Percentiles rank a stretch among this genome's conserved stretches.
phyloP scores from a whole-genome alignment of 2,113 vertebrate species.

The Dinomys branickii region DNA sequence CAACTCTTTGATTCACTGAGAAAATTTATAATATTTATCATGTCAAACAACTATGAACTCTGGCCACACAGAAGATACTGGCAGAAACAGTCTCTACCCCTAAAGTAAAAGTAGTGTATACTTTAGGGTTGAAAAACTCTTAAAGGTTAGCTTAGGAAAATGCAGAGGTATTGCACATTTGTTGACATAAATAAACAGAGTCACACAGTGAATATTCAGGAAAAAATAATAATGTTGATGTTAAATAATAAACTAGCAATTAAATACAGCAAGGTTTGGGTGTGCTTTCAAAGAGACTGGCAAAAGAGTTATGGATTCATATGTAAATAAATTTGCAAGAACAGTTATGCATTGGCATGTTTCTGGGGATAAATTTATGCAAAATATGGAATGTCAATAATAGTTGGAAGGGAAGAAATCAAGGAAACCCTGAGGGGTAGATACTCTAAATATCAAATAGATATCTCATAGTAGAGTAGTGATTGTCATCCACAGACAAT shows the following conservation, averaged over 20 bases:
- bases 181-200: background rate
- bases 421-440: background rate
- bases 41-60: background rate
- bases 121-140: no score
- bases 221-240: background rate
- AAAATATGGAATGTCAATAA: background rate
- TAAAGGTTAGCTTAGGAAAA: no score
- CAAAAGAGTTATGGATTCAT: background rate
- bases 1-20: no score
- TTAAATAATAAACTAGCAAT: background rate
- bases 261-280: background rate
- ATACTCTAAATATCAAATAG: background rate
- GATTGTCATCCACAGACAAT: constrained; percentile 26
- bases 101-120: background rate
- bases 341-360: background rate
- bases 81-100: background rate
- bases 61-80: background rate
- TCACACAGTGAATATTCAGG: background rate
- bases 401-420: background rate
- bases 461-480: background rate
- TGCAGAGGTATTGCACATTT: background rate
- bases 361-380: constrained; percentile 11
- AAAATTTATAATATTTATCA: background rate
- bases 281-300: constrained; percentile 40
- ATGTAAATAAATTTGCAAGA: background rate